Base-by-base conservation (phyloP, 2,888 invertebrate species). In the Melinaea menophilus region DNA sequence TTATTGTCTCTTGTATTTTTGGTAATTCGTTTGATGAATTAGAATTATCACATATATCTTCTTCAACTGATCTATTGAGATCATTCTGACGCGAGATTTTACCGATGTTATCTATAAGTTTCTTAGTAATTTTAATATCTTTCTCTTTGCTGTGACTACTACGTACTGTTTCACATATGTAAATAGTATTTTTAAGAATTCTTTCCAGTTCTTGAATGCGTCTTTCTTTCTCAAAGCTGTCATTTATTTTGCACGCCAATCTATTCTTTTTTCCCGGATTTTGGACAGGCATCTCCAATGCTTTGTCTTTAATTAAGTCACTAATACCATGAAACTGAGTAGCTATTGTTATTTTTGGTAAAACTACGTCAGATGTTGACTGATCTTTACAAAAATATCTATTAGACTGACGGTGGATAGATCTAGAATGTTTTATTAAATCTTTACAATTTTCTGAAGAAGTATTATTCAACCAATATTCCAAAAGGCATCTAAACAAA, bases 401-500 rank as follows among this genome's bases (percentile, higher is more conserved):
- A 58, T 78, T 80, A 0, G 86, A 88, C 47, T 78, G 83, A 70
- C 71, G 78, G 33, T 73, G 75, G 59, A 79, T 74, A 0, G 80
- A 79, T 67, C 81, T 81, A 0, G 73, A 77, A n/a, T 71, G 69
- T 54, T 61, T 79, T 58, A 78, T 70, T 3, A 77, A 72, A n/a
- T 75, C 70, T 67, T 75, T 78, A 4, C 80, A 72, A 2, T 71
- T 73, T 48, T 74, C 69, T 4, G 71, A 59, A 0, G 75, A 69
- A 0, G 82, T 83, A 59, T 84, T 80, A 54, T 78, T 82, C 11
- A 89, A 69, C 86, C 87, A 90, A 70, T 80, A 88, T 55, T 88
- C 84, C 47, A 88, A 67, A 2, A 89, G 73, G 60, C 77, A 77
- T 73, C 79, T 82, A 47, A 89, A 88, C 7, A 89, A 69, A 0